Percentiles rank a stretch among this genome's conserved stretches.
phyloP scores from a whole-genome alignment of 2,888 invertebrate genomes.

The Limulus polyphemus region DNA sequence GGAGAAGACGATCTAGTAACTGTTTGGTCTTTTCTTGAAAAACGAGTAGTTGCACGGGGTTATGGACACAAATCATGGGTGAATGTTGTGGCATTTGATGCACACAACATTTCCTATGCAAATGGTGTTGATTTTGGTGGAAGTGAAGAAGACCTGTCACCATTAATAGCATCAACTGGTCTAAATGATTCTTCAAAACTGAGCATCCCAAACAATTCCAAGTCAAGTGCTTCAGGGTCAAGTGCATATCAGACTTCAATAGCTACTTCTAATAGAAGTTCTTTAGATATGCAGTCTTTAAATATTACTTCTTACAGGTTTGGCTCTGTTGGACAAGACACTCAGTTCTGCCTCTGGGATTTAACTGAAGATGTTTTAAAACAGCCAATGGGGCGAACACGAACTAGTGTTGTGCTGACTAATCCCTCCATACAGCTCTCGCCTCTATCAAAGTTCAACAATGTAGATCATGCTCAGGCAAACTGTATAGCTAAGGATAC shows the following conservation, averaged over 20 bases:
- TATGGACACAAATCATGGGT: slow-evolving; percentile 98
- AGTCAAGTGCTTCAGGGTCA: no score
- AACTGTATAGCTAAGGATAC: slow-evolving; percentile 23
- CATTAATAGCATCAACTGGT: no score
- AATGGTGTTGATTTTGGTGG: slow-evolving; percentile 41
- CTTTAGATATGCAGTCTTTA: slow-evolving; percentile 20
- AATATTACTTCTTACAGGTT: slow-evolving; percentile 38
- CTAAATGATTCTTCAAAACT: no score
- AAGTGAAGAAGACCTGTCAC: slow-evolving; percentile 31
- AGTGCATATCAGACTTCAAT: background rate
- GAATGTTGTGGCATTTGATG: slow-evolving; percentile 84
- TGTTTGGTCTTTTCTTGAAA: slow-evolving; percentile 85
- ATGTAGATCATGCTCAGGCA: slow-evolving; percentile 20
- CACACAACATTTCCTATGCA: slow-evolving; percentile 57
- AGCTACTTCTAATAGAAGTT: background rate
- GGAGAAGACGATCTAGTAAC: slow-evolving; percentile 98
- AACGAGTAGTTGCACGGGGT: slow-evolving; percentile 88
- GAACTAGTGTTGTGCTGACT: slow-evolving; percentile 33
- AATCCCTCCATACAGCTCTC: slow-evolving; percentile 23
- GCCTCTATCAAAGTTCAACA: slow-evolving; percentile 21
- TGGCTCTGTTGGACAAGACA: slow-evolving; percentile 94
- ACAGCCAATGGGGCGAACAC: slow-evolving; percentile 43
- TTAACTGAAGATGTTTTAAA: slow-evolving; percentile 85
- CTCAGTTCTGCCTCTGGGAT: slow-evolving; percentile 96
- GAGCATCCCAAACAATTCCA: no score